Evolutionary conservation across 2,888 invertebrate genomes (phyloP), one percentile per base, ranked within the genome.

Genomic region (Trachelus stipa): DNA sequence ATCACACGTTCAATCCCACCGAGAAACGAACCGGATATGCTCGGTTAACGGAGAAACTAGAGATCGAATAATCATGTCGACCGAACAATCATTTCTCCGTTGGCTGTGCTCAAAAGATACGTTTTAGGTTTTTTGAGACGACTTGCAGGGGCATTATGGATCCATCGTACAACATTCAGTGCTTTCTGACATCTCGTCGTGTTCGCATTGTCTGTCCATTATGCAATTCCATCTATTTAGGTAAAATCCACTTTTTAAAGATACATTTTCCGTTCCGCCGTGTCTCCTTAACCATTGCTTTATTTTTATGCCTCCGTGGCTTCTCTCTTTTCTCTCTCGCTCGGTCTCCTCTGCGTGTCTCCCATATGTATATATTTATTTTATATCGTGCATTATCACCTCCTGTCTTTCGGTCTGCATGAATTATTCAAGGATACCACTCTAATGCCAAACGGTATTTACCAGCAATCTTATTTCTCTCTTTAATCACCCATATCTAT

Each of bases 31-130:
- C 87, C 87, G 83, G 84, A 69, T 86, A 87, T 89, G 88, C 88
- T 87, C 86, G 84, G 85, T 89, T 89, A 90, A 89, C 87, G 84
- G 85, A 83, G 84, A 86, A 88, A 88, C 85, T 80, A 84, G 81
- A 85, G 84, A 87, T 84, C 86, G 84, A 81, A 85, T 85, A 86
- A 84, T 81, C 83, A 84, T 83, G 83, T 77, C 79, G 73, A 80
- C 79, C 79, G 79, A 81, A 79, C 76, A 40, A 68, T 69, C 31
- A 69, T 78, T 69, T 3, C 69, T 74, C 73, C 76, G 79, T 35
- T 76, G n/a, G 37, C 30, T n/a, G n/a, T 74, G 34, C 68, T 71
- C 31, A 73, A 74, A 74, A 69, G 69, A 33, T 33, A 69, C 69
- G 30, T 69, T 69, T 30, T 33, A 69, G 11, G 34, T 35, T 35